Percentiles rank a stretch among this genome's conserved stretches.
These are phyloP conservation scores for Elymnias hypermnestra DNA, from an alignment of 1,140 invertebrate species.

Conservation along the genomic window DNA sequence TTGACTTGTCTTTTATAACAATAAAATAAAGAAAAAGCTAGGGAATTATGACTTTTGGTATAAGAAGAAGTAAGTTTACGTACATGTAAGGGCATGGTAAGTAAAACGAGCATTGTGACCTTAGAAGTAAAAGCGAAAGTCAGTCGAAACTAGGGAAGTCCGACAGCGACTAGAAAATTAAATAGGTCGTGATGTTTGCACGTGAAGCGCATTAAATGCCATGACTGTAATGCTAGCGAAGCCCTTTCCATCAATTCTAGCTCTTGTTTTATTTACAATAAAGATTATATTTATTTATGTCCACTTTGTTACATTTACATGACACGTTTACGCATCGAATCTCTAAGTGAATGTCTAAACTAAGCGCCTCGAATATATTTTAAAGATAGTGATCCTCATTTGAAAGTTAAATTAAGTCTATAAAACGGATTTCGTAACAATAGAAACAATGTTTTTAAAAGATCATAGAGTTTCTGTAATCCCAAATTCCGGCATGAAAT, in stretches of 20 bases:
- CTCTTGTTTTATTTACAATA: neutral
- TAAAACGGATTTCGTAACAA: too few species aligned
- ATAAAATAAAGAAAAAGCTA: too few species aligned
- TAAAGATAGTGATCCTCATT: too few species aligned
- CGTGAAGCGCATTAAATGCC: conserved; percentile 31
- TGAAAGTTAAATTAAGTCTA: too few species aligned
- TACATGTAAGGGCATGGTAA: conserved; percentile 7
- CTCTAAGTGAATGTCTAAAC: neutral
- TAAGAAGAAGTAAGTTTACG: too few species aligned
- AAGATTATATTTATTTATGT: conserved; percentile 1
- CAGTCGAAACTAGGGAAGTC: conserved; percentile 32
- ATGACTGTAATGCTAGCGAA: conserved; percentile 7
- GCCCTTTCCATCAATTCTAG: conserved; percentile 1
- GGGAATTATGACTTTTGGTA: too few species aligned
- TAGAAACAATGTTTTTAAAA: too few species aligned
- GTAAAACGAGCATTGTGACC: conserved; percentile 18
- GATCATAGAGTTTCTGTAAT: too few species aligned
- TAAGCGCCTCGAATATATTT: too few species aligned
- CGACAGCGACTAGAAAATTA: conserved; percentile 38
- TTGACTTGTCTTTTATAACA: too few species aligned
- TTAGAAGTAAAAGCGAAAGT: conserved; percentile 38
- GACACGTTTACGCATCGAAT: neutral
- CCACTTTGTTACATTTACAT: neutral
- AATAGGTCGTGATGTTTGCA: conserved; percentile 38
- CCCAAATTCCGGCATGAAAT: too few species aligned